Percentiles rank a stretch among this genome's conserved stretches.
Evolutionary conservation across 2,797 vertebrate genomes (phyloP).

Genomic region (Cyclopterus lumpus): DNA sequence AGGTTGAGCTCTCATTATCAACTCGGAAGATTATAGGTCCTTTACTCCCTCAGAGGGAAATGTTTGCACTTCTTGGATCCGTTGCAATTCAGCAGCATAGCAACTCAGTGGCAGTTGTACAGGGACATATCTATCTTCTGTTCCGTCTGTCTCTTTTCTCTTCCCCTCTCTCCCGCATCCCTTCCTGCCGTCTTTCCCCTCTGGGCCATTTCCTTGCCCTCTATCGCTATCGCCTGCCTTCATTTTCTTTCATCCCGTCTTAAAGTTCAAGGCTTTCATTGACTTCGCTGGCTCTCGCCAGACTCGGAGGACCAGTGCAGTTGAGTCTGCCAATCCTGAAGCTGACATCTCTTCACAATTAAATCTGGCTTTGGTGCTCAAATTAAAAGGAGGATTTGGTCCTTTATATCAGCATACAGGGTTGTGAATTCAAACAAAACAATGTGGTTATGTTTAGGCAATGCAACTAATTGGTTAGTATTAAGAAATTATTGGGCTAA

Average conservation of each 20-base stretch:
- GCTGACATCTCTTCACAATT: slow-evolving; percentile 65
- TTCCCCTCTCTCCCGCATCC: background rate
- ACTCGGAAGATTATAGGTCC: slow-evolving; percentile 62
- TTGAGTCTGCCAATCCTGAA: slow-evolving; percentile 45
- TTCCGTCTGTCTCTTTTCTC: slow-evolving; percentile 7
- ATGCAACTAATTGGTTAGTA: background rate
- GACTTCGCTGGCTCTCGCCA: slow-evolving; percentile 57
- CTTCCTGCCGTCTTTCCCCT: slow-evolving; percentile 34
- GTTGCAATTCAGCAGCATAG: slow-evolving; percentile 58
- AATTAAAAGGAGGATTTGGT: slow-evolving; percentile 43
- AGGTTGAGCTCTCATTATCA: slow-evolving; percentile 75
- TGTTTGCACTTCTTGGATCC: slow-evolving; percentile 51
- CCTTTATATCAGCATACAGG: background rate
- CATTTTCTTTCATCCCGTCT: slow-evolving; percentile 58
- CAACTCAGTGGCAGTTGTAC: slow-evolving; percentile 51
- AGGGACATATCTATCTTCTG: slow-evolving; percentile 40
- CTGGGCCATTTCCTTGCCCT: slow-evolving; percentile 43
- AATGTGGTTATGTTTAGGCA: background rate
- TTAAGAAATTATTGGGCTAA: no score
- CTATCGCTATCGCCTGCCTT: slow-evolving; percentile 52
- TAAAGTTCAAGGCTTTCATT: slow-evolving; percentile 67
- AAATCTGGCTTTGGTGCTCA: slow-evolving; percentile 56
- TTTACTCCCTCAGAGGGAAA: slow-evolving; percentile 54
- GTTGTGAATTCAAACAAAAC: background rate
- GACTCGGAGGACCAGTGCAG: slow-evolving; percentile 55